Evolutionary conservation across 2,113 vertebrate genomes (phyloP), one percentile per base, ranked within the genome.

Genomic region (Chinchilla lanigera): DNA sequence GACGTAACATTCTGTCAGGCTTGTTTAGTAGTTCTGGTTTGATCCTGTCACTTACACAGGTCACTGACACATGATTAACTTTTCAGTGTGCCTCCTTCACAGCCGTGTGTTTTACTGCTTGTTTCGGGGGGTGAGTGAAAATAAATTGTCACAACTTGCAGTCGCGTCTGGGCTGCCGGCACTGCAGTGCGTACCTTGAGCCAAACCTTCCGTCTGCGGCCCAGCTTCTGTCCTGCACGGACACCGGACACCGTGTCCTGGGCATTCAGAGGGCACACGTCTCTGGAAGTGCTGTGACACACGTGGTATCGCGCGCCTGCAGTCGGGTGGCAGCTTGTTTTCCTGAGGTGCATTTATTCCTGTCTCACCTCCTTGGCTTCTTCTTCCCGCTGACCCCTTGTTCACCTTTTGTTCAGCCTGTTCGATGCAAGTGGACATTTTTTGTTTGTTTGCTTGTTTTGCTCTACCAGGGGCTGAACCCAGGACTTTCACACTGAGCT

Each of bases 1-100:
- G 90, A 61, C 19, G 56, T 94, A 95, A 97, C 94, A 94, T 89
- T 94, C 89, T 95, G 96, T 93, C 83, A 95, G 10, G 61, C 90
- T 97, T 94, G 38, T 56, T 92, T 93, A 69, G 47, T 67, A 73
- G 24, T 86, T 96, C 94, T 80, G 47, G 54, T 92, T 95, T 96
- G 86, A 60, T 90, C 1, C 33, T 78, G 13, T 85, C 63, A 26
- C 41, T 82, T 52, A 78, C 63, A 54, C 4, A 44, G 71, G 30
- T 80, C 89, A 44, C 54, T 82, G 28, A 87, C 73, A 28, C 22
- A 30, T 63, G 5, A 12, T 82, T 89, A 16, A 22, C 47, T 52
- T 88, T 63, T n/a, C 33, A 50, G 65, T 60, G 44, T 2, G 38
- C 28, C 12, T 52, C 33, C 47, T 67, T 73, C 5, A 71, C 41